Evolutionary conservation across 2,797 vertebrate species (phyloP).

Genomic region (Myiothlypis chrysogaster): DNA sequence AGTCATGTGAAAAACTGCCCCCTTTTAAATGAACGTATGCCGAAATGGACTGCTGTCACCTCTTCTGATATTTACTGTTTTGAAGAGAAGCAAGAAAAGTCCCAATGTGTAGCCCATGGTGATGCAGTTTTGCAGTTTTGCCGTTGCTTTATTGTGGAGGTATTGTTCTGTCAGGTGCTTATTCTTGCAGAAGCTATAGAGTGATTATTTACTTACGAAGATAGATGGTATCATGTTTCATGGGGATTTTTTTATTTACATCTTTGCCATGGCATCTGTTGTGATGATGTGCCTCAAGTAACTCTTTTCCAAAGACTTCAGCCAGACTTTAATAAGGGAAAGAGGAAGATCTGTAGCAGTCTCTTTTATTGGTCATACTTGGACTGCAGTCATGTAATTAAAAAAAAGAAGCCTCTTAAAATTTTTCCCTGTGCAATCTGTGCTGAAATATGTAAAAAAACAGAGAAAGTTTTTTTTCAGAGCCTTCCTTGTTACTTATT

Average conservation of each 20-base stretch:
- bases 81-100: background rate
- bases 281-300: background rate
- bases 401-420: background rate
- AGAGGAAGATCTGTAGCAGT: background rate
- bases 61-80: background rate
- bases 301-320: background rate
- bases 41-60: background rate
- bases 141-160: background rate
- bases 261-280: background rate
- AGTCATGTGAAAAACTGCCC: background rate
- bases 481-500: background rate
- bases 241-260: background rate
- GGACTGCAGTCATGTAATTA: background rate
- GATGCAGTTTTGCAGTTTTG: background rate
- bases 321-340: background rate
- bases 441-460: background rate
- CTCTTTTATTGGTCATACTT: background rate
- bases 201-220: background rate
- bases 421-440: background rate
- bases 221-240: background rate
- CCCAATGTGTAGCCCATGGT: fast-evolving
- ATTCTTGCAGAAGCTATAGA: background rate
- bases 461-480: background rate
- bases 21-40: background rate
- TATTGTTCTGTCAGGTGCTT: background rate